These are phyloP conservation scores for Kuschelorhynchus macadamiae DNA, from an alignment of 2,888 invertebrate genomes.

Conservation along the genomic window DNA sequence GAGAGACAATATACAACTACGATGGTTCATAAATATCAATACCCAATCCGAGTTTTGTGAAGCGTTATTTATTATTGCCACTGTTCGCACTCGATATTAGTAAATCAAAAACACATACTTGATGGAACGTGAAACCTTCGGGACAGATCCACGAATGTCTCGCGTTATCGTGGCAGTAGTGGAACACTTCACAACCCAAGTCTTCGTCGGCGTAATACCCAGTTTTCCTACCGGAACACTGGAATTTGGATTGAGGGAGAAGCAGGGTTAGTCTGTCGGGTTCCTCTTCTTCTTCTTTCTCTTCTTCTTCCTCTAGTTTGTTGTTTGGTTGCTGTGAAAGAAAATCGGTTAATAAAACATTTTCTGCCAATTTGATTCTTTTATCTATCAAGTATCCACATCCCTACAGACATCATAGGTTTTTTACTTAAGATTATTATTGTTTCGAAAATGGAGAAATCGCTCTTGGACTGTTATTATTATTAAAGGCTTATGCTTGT, in stretches of 20 bases:
- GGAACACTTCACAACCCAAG: constrained; percentile 91
- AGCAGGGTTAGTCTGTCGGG: constrained; percentile 86
- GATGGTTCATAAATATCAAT: too few relatives aligned
- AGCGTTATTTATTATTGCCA: too few relatives aligned
- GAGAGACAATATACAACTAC: too few relatives aligned
- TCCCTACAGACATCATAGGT: too few relatives aligned
- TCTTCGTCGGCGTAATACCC: constrained; percentile 94
- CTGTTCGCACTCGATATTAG: too few relatives aligned
- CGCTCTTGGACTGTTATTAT: too few relatives aligned
- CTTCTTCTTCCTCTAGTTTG: constrained; percentile 40
- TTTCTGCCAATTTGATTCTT: background rate
- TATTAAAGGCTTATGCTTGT: too few relatives aligned
- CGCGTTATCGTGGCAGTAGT: constrained; percentile 91
- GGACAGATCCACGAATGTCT: constrained; percentile 95
- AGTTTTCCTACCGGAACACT: constrained; percentile 83
- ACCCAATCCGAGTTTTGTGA: too few relatives aligned
- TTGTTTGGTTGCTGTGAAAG: constrained; percentile 37
- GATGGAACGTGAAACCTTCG: constrained; percentile 90
- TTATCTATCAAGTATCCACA: too few relatives aligned
- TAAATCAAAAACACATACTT: constrained; percentile 75
- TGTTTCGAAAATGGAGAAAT: too few relatives aligned
- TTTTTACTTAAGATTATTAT: too few relatives aligned
- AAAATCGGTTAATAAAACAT: background rate
- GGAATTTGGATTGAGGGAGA: constrained; percentile 87
- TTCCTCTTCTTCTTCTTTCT: constrained; percentile 79